Base-by-base conservation (phyloP, 2,888 invertebrate species). In the Nycteola revayana region DNA sequence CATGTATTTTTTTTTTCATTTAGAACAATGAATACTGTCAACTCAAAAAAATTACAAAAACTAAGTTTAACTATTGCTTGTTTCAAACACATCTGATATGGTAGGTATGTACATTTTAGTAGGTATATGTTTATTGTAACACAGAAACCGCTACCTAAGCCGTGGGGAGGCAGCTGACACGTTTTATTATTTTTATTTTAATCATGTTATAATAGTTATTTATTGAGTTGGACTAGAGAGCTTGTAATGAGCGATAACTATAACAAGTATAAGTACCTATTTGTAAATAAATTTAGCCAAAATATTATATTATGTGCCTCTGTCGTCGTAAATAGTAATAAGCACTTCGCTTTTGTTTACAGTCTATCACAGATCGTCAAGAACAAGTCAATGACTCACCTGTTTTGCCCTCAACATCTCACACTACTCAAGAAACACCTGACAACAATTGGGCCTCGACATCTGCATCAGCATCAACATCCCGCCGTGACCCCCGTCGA, bases 381-480 rank as follows among this genome's bases (percentile, higher is more conserved):
- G 35, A 36, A 36, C 21, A 36, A 30, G 25, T 10, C 14, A 30
- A 30, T 36, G 22, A 36, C 35, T 6, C 35, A 26, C 35, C 35
- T 36, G 30, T 36, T 9, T 36, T 30, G 35, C 35, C 35, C 21
- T 36, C 35, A 36, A 36, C 35, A 36, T 36, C 35, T 36, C 31
- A 31, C 36, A 36, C 36, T 5, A 5, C 4, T 31, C 31, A 36
- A 36, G 36, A 36, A 36, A 36, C 23, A 36, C 32, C 36, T 11
- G 36, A 36, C 36, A 36, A 36, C 36, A 36, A 36, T 36, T 24
- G 36, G 27, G 36, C 32, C 36, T 36, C 36, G 36, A 32, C 27
- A 36, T 36, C 36, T 36, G 32, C 36, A 36, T 36, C 36, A 35
- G 3, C 34, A 25, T 21, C 34, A 36, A 23, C 36, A 37, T 37